Base-by-base conservation (phyloP, 2,113 vertebrate genomes). In the Barbus barbus region DNA sequence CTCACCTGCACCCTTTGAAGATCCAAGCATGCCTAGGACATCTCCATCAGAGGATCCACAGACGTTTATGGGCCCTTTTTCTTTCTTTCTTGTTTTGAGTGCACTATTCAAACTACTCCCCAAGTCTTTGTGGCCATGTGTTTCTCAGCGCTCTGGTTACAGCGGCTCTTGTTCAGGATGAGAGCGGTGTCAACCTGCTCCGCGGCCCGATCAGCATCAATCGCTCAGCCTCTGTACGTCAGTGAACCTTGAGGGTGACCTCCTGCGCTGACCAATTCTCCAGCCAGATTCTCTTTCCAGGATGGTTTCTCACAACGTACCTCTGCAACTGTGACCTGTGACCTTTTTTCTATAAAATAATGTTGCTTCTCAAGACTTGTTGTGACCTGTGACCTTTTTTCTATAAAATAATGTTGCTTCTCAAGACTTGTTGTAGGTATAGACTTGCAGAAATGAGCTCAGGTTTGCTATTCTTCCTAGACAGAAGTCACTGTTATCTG, bases 1-100 rank as follows among this genome's bases (percentile, higher is more conserved):
- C 93, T 95, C 94, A 95, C 93, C 94, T 95, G 93, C 89, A 88
- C 87, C 87, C 93, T 95, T 94, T 95, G 93, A 95, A 94, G 93
- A 93, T 88, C 88, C 88, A 91, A 93, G 93, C 93, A 92, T 91
- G 90, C 88, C 89, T 89, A 87, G 86, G 90, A 91, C 90, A 87
- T 91, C 90, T 92, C 90, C 91, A 90, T 93, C 91, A 92, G 86
- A 88, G 78, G 72, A 85, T 73, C 78, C 67, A 87, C 71, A 83
- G 79, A 86, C 78, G 85, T 90, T 84, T 83, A 85, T 87, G 71
- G 78, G 88, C 89, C 87, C 81, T 85, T 79, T 53, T 85, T 89
- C 90, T 87, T 89, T 69, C 26, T 90, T 92, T 93, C 83, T 90
- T 92, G 92, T 91, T 89, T 90, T 92, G 91, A 92, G 88, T 88